Evolutionary conservation across 1,140 invertebrate genomes (phyloP).

Genomic region (Platorchestia sp.): DNA sequence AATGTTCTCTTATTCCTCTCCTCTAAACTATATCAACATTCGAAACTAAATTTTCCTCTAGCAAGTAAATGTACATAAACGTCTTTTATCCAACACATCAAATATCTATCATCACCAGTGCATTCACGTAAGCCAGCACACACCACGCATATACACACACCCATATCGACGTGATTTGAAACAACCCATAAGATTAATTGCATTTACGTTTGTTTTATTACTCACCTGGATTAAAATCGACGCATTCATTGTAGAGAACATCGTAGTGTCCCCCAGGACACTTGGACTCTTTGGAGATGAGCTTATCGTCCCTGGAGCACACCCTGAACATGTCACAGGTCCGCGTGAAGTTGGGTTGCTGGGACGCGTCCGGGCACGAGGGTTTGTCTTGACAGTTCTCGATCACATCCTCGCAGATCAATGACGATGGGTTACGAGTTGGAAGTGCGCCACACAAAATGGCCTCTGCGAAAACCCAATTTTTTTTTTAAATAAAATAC

Average conservation of each 20-base stretch:
- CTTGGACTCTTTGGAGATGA: background rate
- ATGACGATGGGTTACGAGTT: background rate
- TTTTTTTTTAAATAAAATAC: too few relatives aligned
- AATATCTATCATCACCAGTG: too few relatives aligned
- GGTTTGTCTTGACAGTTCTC: background rate
- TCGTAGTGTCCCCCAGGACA: slow-evolving; percentile 13
- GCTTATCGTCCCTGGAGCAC: background rate
- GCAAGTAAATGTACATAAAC: too few relatives aligned
- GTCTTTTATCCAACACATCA: too few relatives aligned
- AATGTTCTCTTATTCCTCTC: too few relatives aligned
- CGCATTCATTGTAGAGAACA: background rate
- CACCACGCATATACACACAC: too few relatives aligned
- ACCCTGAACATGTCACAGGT: background rate
- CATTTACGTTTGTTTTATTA: background rate
- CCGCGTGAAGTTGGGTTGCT: background rate
- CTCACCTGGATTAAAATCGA: background rate
- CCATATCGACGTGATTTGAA: too few relatives aligned
- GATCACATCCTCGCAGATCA: slow-evolving; percentile 6
- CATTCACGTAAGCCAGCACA: too few relatives aligned
- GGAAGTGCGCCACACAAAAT: background rate
- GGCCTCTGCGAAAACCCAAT: background rate
- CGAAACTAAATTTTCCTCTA: too few relatives aligned
- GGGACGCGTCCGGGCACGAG: background rate
- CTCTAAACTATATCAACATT: too few relatives aligned
- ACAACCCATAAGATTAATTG: too few relatives aligned